phyloP scores from a whole-genome alignment of 2,888 invertebrate genomes.

The Chloroclysta siterata region DNA sequence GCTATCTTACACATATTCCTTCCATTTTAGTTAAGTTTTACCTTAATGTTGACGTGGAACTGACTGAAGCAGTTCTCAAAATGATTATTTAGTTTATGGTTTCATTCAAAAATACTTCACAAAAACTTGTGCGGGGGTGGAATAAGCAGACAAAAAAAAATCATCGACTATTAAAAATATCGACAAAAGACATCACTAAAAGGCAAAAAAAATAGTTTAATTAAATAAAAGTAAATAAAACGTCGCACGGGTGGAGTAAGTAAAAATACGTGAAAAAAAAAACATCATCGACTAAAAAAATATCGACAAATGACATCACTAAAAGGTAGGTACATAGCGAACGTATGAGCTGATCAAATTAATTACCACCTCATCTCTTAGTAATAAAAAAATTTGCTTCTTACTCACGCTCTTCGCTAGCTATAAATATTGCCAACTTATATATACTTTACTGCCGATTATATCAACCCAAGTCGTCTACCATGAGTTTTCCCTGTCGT shows the following conservation, averaged over 20 bases:
- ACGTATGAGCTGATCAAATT: slow-evolving; percentile 79
- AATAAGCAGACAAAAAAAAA: too few relatives aligned
- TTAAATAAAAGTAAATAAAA: too few relatives aligned
- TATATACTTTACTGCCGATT: background rate
- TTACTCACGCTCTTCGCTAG: slow-evolving; percentile 36
- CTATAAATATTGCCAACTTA: slow-evolving; percentile 16
- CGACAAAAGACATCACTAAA: slow-evolving; percentile 58
- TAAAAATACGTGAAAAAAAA: too few relatives aligned
- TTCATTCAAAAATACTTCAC: too few relatives aligned
- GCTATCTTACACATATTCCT: too few relatives aligned
- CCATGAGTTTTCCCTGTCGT: too few relatives aligned
- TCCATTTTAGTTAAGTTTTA: too few relatives aligned
- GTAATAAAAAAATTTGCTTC: slow-evolving; percentile 55
- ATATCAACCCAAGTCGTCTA: background rate
- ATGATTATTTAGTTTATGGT: too few relatives aligned
- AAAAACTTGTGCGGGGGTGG: too few relatives aligned
- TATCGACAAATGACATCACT: slow-evolving; percentile 57
- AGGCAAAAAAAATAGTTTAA: slow-evolving; percentile 8
- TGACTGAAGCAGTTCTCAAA: too few relatives aligned
- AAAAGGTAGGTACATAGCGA: slow-evolving; percentile 51
- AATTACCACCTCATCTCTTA: slow-evolving; percentile 78
- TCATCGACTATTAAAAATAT: slow-evolving; percentile 46
- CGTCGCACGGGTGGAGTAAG: too few relatives aligned
- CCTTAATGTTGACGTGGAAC: too few relatives aligned
- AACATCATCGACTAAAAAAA: slow-evolving; percentile 39